These are phyloP conservation scores for Tetrao urogallus DNA, from an alignment of 2,113 vertebrate genomes.

Conservation along the genomic window DNA sequence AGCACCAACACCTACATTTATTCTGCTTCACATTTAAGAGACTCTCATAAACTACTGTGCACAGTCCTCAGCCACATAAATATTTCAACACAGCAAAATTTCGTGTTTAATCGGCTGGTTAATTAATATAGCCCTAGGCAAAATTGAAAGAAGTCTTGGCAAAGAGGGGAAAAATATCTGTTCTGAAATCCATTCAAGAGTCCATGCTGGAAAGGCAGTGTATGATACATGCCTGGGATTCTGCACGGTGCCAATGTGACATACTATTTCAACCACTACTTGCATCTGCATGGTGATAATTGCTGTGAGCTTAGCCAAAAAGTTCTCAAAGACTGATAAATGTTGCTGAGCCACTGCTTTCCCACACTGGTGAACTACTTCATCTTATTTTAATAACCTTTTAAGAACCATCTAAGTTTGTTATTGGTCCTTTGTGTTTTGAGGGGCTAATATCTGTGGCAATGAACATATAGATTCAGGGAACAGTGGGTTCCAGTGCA, in stretches of 20 bases:
- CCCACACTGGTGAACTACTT: background rate
- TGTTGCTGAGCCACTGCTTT: background rate
- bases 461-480: background rate
- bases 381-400: background rate
- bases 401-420: background rate
- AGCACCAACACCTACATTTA: background rate
- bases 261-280: background rate
- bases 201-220: background rate
- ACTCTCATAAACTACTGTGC: background rate
- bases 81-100: background rate
- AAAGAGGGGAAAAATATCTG: background rate
- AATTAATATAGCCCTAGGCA: background rate
- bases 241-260: background rate
- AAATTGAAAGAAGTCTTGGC: background rate
- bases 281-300: background rate
- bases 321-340: background rate
- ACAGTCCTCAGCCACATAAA: background rate
- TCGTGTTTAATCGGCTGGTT: background rate
- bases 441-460: background rate
- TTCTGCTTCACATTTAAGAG: accelerated
- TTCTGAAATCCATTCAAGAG: background rate
- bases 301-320: background rate
- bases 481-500: accelerated
- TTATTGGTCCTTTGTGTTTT: background rate
- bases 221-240: background rate